A percentile compares a stretch with the other conserved stretches of the same genome.
Evolutionary conservation across 2,113 vertebrate species (phyloP).

Genomic region (Sturnira hondurensis): DNA sequence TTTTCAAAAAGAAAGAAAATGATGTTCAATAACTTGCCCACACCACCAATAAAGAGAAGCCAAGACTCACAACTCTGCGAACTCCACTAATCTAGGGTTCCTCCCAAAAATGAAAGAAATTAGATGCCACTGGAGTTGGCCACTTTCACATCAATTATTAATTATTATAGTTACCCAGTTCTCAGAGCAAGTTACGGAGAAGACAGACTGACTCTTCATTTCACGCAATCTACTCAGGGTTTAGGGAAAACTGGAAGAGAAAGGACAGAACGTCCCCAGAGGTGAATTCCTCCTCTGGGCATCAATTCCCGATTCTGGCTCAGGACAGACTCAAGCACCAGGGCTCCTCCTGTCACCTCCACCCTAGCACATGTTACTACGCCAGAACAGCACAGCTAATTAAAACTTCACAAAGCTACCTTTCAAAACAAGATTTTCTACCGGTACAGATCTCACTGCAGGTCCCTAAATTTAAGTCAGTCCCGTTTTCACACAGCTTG

Average conservation of each 20-base stretch:
- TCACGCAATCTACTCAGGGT: not conserved
- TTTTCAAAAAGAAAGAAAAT: not conserved
- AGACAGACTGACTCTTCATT: not conserved
- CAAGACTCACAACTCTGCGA: not conserved
- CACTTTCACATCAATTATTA: conserved; percentile 1
- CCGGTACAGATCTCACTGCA: not conserved
- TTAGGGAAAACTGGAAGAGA: conserved; percentile 1
- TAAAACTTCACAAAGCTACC: conserved; percentile 3
- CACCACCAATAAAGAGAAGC: not conserved
- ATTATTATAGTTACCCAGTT: not conserved
- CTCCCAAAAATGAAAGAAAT: not conserved
- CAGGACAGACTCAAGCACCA: not conserved
- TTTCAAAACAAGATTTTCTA: conserved; percentile 28
- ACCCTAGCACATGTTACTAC: not conserved
- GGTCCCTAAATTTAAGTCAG: conserved; percentile 13
- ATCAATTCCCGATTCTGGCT: not conserved
- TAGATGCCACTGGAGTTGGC: not conserved
- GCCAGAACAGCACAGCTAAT: not conserved
- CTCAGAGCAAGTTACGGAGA: not conserved
- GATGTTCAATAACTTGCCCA: conserved; percentile 22
- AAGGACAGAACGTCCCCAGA: not conserved
- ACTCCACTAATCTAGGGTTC: not conserved
- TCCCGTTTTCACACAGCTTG: not conserved
- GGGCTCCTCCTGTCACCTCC: not conserved
- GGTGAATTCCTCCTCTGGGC: not conserved